These are phyloP conservation scores for Podilymbus podiceps DNA, from an alignment of 2,113 vertebrate species.

Conservation along the genomic window DNA sequence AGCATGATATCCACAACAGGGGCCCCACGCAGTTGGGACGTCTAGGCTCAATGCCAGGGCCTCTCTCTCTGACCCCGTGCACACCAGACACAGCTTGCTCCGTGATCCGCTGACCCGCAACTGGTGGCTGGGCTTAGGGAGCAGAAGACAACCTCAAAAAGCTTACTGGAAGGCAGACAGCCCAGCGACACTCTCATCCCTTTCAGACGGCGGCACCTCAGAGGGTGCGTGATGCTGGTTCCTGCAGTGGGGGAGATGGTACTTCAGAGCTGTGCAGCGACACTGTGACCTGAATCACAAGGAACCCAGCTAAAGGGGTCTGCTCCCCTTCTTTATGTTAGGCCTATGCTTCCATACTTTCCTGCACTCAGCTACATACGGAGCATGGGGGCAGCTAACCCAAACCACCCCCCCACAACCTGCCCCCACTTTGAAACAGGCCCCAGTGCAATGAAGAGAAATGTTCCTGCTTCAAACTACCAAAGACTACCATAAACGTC, in stretches of 20 bases:
- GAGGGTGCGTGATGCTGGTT: fast-evolving
- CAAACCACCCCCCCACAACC: background rate
- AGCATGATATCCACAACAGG: background rate
- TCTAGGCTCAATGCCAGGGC: background rate
- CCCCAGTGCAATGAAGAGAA: background rate
- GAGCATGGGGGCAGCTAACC: background rate
- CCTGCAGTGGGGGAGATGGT: background rate
- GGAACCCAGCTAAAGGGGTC: background rate
- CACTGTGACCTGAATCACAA: background rate
- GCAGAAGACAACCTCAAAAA: background rate
- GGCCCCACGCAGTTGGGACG: background rate
- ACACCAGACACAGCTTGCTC: background rate
- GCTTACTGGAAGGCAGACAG: background rate
- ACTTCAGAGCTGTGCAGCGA: background rate
- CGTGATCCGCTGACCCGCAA: background rate
- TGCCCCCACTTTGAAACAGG: background rate
- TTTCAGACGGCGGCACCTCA: background rate
- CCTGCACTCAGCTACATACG: background rate
- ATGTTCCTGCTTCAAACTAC: background rate
- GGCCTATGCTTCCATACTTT: background rate
- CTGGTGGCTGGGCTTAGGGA: background rate
- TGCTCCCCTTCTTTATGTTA: background rate
- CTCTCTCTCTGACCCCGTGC: background rate
- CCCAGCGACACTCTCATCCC: background rate
- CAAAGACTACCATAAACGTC: background rate